Evolutionary conservation across 1,140 invertebrate species (phyloP), one percentile per base, ranked within the genome.

Genomic region (Leptopilina clavipes): DNA sequence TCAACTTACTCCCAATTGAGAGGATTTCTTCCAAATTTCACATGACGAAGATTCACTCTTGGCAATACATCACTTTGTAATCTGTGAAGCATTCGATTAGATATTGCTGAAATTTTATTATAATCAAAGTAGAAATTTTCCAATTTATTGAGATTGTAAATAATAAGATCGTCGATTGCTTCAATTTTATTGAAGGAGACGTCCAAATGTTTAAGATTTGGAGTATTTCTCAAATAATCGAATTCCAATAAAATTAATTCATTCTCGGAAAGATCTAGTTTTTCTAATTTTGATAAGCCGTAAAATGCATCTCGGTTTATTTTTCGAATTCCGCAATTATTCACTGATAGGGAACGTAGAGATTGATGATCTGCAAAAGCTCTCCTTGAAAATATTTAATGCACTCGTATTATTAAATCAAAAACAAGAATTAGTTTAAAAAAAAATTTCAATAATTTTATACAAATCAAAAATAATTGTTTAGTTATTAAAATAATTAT

Each of bases 21-120:
- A 0, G 86, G 86, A 78, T 89, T 89, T 72, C 83, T 87, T 40
- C 87, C 85, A 59, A 88, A 85, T 75, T 83, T 87, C 0, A 86
- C 82, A 76, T 72, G 85, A 52, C 83, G 85, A n/a, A 89, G 76
- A 31, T 31, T 65, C 19, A 65, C 59, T 65, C 19, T 65, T n/a
- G 22, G 59, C 12, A 31, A 7, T 1, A 25, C 12, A n/a, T 65
- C 59, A 37, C 12, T 65, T 7, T 65, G 11, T 14, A 65, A 31
- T 65, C 22, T 65, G 5, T 65, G 22, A 14, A 65, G 25, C 59
- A 65, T 65, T 19, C 81, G 84, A 31, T 25, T 22, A 1, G 86
- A 82, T 37, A 89, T 78, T 6, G 45, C 52, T 65, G 74, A 72
- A 1, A 89, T 70, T 25, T 85, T 72, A 37, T 89, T 89, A 52